Conservation (phyloP, 2,888 invertebrate genomes). For the Ectemnius lituratus region DNA sequence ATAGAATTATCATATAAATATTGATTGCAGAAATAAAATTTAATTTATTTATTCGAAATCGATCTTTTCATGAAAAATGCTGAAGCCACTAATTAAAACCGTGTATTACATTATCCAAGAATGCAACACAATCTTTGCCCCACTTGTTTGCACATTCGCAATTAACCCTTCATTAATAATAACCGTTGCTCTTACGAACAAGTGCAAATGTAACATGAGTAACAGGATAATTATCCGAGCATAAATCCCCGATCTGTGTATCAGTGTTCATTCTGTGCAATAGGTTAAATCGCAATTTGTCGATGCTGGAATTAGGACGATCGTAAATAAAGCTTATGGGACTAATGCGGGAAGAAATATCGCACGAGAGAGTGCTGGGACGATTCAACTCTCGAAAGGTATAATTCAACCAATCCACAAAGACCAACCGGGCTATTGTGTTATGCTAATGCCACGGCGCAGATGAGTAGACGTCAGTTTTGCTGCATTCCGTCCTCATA, state of each 20-base stretch:
- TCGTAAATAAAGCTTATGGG: constrained; percentile 14
- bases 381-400: background rate
- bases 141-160: too few species aligned
- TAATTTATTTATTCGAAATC: too few species aligned
- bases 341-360: background rate
- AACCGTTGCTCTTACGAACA: background rate
- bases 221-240: constrained; percentile 21
- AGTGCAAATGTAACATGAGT: constrained; percentile 14
- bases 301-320: constrained; percentile 12
- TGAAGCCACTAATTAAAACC: too few species aligned
- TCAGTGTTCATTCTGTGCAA: background rate
- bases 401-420: constrained; percentile 14
- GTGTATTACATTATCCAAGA: too few species aligned
- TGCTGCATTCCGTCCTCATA: constrained; percentile 6
- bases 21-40: too few species aligned
- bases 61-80: too few species aligned
- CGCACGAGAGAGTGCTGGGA: background rate
- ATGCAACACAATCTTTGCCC: too few species aligned
- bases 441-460: background rate
- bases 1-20: too few species aligned
- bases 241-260: background rate
- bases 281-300: constrained; percentile 9
- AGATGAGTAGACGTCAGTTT: background rate
- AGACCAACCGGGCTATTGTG: constrained; percentile 5
- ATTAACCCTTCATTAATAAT: too few species aligned